Percentiles rank a stretch among this genome's conserved stretches.
Conservation (phyloP, 1,140 invertebrate species). For the Marisa cornuarietis region DNA sequence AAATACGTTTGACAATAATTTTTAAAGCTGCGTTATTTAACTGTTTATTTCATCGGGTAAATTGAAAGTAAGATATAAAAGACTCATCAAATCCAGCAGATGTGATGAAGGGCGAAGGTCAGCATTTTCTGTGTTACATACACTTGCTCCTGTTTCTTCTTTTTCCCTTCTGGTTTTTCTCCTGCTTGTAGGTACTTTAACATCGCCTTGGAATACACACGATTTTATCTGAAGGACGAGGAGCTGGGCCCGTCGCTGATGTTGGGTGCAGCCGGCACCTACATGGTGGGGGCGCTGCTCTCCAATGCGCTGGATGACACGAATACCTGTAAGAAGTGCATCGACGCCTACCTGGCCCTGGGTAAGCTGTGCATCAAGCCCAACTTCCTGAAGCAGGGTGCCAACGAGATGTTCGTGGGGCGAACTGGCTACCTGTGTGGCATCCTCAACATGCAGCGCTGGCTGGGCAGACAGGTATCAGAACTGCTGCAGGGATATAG, state of each 20-base stretch:
- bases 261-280: conserved; percentile 66
- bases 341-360: conserved; percentile 53
- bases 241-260: conserved; percentile 64
- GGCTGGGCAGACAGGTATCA: conserved; percentile 39
- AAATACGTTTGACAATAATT: too few species aligned
- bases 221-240: conserved; percentile 14
- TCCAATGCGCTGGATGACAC: conserved; percentile 51
- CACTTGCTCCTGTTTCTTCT: too few species aligned
- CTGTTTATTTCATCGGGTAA: too few species aligned
- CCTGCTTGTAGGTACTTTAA: conserved; percentile 10
- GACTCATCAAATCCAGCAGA: too few species aligned
- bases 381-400: conserved; percentile 76
- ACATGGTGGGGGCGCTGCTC: conserved; percentile 64
- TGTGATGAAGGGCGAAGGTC: too few species aligned
- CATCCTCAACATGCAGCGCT: conserved; percentile 73
- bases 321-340: conserved; percentile 42
- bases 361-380: conserved; percentile 66
- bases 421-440: conserved; percentile 82
- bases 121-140: too few species aligned
- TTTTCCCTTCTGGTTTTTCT: neutral
- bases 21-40: too few species aligned
- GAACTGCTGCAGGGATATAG: too few species aligned
- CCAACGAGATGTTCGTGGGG: conserved; percentile 86
- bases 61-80: too few species aligned
- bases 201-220: neutral